Conservation (phyloP, 1,140 invertebrate species). For the Drosophila pseudoobscura region DNA sequence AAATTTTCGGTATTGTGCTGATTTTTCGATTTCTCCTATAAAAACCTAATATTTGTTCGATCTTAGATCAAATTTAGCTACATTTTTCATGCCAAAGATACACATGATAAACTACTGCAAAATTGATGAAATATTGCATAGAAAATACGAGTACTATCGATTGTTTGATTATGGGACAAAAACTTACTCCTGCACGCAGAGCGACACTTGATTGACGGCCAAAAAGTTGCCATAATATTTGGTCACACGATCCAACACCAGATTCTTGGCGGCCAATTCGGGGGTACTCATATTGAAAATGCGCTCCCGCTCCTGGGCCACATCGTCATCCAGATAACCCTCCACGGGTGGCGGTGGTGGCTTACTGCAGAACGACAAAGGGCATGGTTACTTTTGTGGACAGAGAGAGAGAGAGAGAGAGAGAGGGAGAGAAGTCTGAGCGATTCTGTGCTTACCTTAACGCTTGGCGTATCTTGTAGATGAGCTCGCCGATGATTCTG, state of each 20-base stretch:
- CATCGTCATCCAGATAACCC: constrained; percentile 81
- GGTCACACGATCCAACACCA: constrained; percentile 85
- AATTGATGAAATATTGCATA: too few relatives aligned
- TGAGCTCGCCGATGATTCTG: constrained; percentile 53
- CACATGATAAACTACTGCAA: too few relatives aligned
- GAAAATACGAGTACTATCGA: too few relatives aligned
- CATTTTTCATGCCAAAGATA: too few relatives aligned
- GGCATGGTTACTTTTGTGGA: not conserved
- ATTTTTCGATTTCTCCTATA: too few relatives aligned
- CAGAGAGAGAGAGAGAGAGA: too few relatives aligned
- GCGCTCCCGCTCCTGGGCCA: constrained; percentile 80
- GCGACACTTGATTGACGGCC: constrained; percentile 88
- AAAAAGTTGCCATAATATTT: constrained; percentile 87
- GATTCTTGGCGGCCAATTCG: constrained; percentile 62
- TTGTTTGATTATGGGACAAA: not conserved
- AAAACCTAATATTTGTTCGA: too few relatives aligned
- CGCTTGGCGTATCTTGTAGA: constrained; percentile 38
- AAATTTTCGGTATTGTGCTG: too few relatives aligned
- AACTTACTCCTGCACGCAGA: constrained; percentile 84
- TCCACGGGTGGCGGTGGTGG: constrained; percentile 44
- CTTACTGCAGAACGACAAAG: constrained; percentile 35
- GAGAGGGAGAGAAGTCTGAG: not conserved
- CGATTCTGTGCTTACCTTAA: constrained; percentile 34
- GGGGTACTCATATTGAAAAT: constrained; percentile 54
- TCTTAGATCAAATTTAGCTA: too few relatives aligned